Percentiles rank a stretch among this genome's conserved stretches.
Conservation (phyloP, 1,140 invertebrate genomes). For the Paraescarpia echinospica region DNA sequence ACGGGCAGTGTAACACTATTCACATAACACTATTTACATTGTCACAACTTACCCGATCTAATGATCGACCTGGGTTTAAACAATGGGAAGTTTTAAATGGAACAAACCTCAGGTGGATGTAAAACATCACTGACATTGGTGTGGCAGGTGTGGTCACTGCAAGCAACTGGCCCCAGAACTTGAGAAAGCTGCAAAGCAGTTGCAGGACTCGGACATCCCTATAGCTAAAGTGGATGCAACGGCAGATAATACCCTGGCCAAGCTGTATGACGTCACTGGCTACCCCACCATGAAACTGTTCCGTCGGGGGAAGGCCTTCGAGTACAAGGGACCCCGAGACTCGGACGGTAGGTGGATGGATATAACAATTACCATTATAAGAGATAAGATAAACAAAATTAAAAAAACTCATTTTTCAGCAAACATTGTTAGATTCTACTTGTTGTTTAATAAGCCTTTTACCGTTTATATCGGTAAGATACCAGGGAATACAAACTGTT, state of each 20-base stretch:
- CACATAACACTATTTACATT: too few relatives aligned
- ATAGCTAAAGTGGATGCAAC: conserved; percentile 82
- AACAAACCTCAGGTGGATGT: not conserved
- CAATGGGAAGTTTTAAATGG: too few relatives aligned
- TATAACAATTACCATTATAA: too few relatives aligned
- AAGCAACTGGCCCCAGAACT: conserved; percentile 96
- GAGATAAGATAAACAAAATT: too few relatives aligned
- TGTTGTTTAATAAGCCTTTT: too few relatives aligned
- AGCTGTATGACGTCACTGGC: conserved; percentile 83
- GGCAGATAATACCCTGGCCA: conserved; percentile 67
- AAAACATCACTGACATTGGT: not conserved
- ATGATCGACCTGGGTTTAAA: too few relatives aligned
- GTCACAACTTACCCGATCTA: too few relatives aligned
- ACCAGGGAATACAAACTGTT: too few relatives aligned
- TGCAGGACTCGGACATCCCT: conserved; percentile 81
- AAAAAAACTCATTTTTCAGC: too few relatives aligned
- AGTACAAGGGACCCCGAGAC: conserved; percentile 82
- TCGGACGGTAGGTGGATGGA: not conserved
- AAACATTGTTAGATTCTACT: too few relatives aligned
- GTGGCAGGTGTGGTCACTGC: conserved; percentile 84
- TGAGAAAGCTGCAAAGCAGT: conserved; percentile 84
- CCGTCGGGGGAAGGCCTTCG: conserved; percentile 78
- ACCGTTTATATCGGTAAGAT: too few relatives aligned
- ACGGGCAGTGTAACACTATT: too few relatives aligned
- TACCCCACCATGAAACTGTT: conserved; percentile 99